A percentile compares a stretch with the other conserved stretches of the same genome.
Conservation (phyloP, 23 tunicate species). For the Halocynthia roretzi region DNA sequence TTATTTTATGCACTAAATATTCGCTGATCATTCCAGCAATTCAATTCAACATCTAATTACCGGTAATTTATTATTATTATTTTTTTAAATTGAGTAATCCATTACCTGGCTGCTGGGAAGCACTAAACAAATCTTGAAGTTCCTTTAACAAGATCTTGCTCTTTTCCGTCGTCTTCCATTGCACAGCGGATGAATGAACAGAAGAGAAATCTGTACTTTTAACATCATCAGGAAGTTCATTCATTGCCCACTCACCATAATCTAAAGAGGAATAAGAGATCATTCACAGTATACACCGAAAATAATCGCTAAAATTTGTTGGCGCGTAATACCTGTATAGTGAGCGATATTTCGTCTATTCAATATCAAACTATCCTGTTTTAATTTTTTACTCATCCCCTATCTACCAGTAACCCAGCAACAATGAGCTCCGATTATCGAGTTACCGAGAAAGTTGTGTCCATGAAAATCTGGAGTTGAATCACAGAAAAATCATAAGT, state of each 20-base stretch:
- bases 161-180: slow-evolving; percentile 50
- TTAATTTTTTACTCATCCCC: too few relatives aligned
- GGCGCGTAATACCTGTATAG: too few relatives aligned
- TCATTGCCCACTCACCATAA: slow-evolving; percentile 27
- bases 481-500: not conserved
- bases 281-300: too few relatives aligned
- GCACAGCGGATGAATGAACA: slow-evolving; percentile 35
- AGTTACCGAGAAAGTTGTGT: not conserved
- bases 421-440: not conserved
- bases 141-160: slow-evolving; percentile 27
- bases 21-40: too few relatives aligned
- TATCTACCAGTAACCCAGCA: too few relatives aligned
- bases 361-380: too few relatives aligned
- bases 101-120: slow-evolving; percentile 71
- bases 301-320: not conserved
- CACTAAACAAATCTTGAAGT: slow-evolving; percentile 55
- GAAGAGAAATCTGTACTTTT: slow-evolving; percentile 19
- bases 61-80: not conserved
- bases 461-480: not conserved
- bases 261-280: slow-evolving; percentile 5
- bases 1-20: too few relatives aligned
- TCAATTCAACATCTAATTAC: not conserved
- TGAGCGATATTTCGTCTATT: too few relatives aligned
- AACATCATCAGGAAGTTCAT: slow-evolving; percentile 41
- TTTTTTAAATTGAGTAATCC: not conserved